Percentiles rank a stretch among this genome's conserved stretches.
Evolutionary conservation across 2,797 vertebrate species (phyloP).

Genomic region (Sebastes diploproa): DNA sequence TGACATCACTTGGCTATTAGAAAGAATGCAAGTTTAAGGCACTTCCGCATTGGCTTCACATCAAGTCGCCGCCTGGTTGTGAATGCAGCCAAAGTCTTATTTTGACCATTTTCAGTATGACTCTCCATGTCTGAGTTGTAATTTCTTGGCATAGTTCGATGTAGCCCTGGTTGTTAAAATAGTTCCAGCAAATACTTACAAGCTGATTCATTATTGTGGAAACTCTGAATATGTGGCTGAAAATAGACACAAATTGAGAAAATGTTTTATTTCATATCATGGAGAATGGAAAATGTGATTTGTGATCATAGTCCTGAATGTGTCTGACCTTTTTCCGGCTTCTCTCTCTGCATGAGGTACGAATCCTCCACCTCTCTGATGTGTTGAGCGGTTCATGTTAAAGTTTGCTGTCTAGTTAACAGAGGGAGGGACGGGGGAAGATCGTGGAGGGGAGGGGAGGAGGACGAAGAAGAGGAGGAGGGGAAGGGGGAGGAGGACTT

Average conservation of each 20-base stretch:
- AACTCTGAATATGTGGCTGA: background rate
- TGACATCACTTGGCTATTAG: too few relatives aligned
- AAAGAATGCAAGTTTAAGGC: too few relatives aligned
- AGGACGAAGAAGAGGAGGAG: constrained; percentile 15
- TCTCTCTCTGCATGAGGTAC: constrained; percentile 20
- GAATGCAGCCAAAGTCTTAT: background rate
- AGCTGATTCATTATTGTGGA: background rate
- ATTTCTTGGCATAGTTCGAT: background rate
- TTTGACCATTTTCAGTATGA: background rate
- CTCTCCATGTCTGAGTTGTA: background rate
- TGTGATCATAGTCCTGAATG: background rate
- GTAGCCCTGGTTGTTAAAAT: background rate
- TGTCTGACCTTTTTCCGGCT: constrained; percentile 37
- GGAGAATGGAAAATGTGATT: background rate
- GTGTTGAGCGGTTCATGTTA: constrained; percentile 37
- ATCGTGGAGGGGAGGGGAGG: constrained; percentile 30
- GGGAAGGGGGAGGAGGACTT: constrained; percentile 60
- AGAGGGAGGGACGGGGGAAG: constrained; percentile 34
- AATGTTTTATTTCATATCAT: background rate
- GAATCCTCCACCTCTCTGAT: constrained; percentile 30
- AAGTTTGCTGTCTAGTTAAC: constrained; percentile 75
- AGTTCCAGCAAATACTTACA: background rate
- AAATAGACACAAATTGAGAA: background rate
- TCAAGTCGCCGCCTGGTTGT: too few relatives aligned
- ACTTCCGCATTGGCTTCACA: too few relatives aligned